Percentiles rank a stretch among this genome's conserved stretches.
These are phyloP conservation scores for Agonum fuliginosum DNA, from an alignment of 2,888 invertebrate genomes.

Conservation along the genomic window DNA sequence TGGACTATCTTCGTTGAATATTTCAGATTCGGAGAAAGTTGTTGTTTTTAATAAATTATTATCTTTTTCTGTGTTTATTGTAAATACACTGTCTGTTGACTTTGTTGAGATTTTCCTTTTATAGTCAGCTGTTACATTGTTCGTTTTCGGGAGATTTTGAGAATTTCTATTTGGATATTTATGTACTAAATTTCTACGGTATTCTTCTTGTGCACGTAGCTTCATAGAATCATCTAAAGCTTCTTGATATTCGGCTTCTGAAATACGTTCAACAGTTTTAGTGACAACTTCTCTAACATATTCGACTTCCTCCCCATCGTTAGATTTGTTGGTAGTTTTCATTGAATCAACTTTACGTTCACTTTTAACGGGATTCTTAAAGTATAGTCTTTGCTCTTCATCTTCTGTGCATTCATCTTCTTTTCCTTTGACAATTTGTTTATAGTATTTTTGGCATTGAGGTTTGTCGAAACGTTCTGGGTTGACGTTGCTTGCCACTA, in stretches of 20 bases:
- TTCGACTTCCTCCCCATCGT: too few relatives aligned
- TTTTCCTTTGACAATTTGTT: neutral
- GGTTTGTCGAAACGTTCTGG: constrained; percentile 11
- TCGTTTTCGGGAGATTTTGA: neutral
- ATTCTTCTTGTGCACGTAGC: too few relatives aligned
- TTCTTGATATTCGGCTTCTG: constrained; percentile 2
- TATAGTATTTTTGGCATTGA: constrained; percentile 4
- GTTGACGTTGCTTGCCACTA: neutral
- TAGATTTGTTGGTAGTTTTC: too few relatives aligned
- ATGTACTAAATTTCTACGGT: too few relatives aligned
- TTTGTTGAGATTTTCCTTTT: neutral
- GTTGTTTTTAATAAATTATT: neutral
- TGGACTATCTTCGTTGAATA: neutral
- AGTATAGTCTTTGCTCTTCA: constrained; percentile 30
- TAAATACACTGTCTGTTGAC: neutral
- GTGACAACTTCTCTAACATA: constrained; percentile 13
- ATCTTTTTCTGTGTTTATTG: neutral
- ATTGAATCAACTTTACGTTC: too few relatives aligned
- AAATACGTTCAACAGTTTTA: constrained; percentile 11
- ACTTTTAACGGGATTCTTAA: constrained; percentile 13
- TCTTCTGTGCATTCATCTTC: constrained; percentile 16
- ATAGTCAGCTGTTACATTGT: neutral
- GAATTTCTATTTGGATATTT: neutral
- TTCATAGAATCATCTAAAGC: too few relatives aligned
- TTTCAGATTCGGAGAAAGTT: too few relatives aligned